Evolutionary conservation across 2,113 vertebrate species (phyloP).

Genomic region (Notarius lentiginosus): DNA sequence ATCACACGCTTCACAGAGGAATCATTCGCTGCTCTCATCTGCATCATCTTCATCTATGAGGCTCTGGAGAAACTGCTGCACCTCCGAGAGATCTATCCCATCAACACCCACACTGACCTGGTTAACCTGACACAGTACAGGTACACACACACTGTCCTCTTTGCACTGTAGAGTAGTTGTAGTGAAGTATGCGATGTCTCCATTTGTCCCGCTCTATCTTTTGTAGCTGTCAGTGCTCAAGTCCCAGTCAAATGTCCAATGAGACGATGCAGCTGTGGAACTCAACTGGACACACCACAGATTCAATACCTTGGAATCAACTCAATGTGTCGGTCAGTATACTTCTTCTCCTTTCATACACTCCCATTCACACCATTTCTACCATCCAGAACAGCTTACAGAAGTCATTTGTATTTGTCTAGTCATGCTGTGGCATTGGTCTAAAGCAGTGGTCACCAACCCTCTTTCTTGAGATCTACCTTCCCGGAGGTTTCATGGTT

Average conservation of each 20-base stretch:
- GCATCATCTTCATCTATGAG: conserved; percentile 98
- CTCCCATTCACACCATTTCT: neutral
- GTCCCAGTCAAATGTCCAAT: conserved; percentile 61
- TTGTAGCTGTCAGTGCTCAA: conserved; percentile 81
- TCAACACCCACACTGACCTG: conserved; percentile 85
- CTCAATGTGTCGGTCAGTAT: conserved; percentile 40
- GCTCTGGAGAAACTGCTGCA: conserved; percentile 94
- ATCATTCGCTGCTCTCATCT: conserved; percentile 94
- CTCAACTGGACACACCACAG: conserved; percentile 8
- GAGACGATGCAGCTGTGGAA: conserved; percentile 26
- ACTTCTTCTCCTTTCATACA: neutral
- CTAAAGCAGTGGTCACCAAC: neutral
- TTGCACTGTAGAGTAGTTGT: neutral
- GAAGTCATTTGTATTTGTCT: neutral
- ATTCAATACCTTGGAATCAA: conserved; percentile 73
- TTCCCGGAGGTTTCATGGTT: no score
- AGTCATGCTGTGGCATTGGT: neutral
- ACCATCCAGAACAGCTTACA: neutral
- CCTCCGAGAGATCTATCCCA: conserved; percentile 80
- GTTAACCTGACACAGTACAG: conserved; percentile 87
- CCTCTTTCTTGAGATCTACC: no score
- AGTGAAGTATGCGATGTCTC: neutral
- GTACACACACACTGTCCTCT: conserved; percentile 56
- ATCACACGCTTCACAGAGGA: conserved; percentile 99
- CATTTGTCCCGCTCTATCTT: neutral